These are phyloP conservation scores for Drosophila trichaetosa DNA, from an alignment of 2,888 invertebrate genomes.

Conservation along the genomic window DNA sequence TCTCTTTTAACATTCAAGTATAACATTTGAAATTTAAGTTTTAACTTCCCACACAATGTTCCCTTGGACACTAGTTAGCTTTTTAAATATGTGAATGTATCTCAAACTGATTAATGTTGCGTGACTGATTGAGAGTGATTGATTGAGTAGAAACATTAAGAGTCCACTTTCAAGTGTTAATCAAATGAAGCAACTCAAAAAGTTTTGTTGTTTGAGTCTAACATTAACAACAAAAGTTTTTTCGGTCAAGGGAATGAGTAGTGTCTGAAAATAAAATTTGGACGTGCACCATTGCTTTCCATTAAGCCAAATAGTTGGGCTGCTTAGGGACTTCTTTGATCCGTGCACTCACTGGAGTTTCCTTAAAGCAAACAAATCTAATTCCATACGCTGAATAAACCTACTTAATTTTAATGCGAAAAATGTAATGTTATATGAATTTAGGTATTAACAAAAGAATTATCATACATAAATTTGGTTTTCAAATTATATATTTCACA, in stretches of 20 bases:
- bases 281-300: conserved; percentile 9
- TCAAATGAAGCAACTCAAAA: conserved; percentile 3
- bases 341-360: background rate
- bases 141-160: background rate
- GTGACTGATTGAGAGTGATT: conserved; percentile 7
- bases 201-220: background rate
- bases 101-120: background rate
- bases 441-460: background rate
- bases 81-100: background rate
- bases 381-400: background rate
- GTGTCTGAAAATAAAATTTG: background rate
- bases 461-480: background rate
- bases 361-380: background rate
- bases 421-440: background rate
- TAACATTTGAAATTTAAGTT: background rate
- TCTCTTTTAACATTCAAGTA: background rate
- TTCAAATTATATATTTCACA: background rate
- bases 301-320: background rate
- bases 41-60: background rate
- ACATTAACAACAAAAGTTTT: background rate
- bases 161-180: conserved; percentile 1
- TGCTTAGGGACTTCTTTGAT: background rate
- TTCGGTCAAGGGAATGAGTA: background rate
- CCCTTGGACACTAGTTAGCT: background rate
- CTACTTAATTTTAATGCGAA: background rate